Base-by-base conservation (phyloP, 2,113 vertebrate genomes). In the Chaetorhynchus papuensis region DNA sequence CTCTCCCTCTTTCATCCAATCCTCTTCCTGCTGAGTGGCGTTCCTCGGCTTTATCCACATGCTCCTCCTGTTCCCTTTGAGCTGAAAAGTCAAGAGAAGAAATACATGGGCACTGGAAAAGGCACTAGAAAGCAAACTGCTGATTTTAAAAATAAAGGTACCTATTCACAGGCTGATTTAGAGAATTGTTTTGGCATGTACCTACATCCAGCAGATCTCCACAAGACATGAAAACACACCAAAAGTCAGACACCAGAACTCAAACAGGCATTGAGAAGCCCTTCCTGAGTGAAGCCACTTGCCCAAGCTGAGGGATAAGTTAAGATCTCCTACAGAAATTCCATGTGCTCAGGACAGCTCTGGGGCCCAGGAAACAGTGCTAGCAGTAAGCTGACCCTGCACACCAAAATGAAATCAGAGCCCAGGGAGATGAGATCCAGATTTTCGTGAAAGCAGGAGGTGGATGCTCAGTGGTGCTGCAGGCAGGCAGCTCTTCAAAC, bases 1-100 rank as follows among this genome's bases (percentile, higher is more conserved):
- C 75, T 95, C 39, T 65, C 54, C 45, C 14, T 90, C 77, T 59
- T 93, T 66, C 47, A 61, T 33, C 61, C 47, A 74, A 0, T 71
- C 71, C 13, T 84, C 35, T 50, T 94, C 49, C 21, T 83, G 49
- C 41, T 50, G 84, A n/a, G 24, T 27, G 22, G 19, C 0, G 1
- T 66, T 90, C 56, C 52, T 90, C 0, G 9, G 66, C 52, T 85
- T 96, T 70, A 87, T 28, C 53, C 77, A 77, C 1, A 1, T 2
- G 17, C 28, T 83, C 17, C 72, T 93, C 66, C 59, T 94, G 80
- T 81, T 95, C 44, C 50, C 63, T 64, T 70, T 79, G 54, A 97
- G 91, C 96, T 97, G 91, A 76, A 96, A 96, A 90, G 14, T 19
- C 72, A 84, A 88, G 41, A 87, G 79, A 57, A 87, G 23, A 83